Evolutionary conservation across 2,888 invertebrate genomes (phyloP).

Genomic region (Hydriomena furcata): DNA sequence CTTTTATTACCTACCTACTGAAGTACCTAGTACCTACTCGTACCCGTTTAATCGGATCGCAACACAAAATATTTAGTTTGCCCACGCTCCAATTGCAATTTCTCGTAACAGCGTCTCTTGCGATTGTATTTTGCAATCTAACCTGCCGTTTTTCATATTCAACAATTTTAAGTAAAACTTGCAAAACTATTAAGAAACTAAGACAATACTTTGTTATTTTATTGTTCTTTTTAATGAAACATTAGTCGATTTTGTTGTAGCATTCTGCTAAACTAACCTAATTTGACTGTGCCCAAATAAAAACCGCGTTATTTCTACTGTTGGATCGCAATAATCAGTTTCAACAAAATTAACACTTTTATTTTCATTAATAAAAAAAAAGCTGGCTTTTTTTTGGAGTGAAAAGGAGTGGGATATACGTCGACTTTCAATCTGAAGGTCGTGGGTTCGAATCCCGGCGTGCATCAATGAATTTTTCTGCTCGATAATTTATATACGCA

Average conservation of each 20-base stretch:
- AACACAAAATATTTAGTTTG: conserved; percentile 40
- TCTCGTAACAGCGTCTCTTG: conserved; percentile 42
- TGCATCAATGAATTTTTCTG: no score
- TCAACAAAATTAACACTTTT: no score
- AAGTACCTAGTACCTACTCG: not conserved
- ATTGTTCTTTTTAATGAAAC: conserved; percentile 3
- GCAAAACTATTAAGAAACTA: conserved; percentile 20
- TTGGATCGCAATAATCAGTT: no score
- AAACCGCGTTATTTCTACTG: no score
- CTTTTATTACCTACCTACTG: not conserved
- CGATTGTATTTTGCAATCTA: conserved; percentile 45
- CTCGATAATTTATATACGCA: no score
- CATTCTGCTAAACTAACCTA: not conserved
- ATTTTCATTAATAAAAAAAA: no score
- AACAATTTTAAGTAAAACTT: conserved; percentile 19
- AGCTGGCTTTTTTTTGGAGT: no score
- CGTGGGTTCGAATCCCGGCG: no score
- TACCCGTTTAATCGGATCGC: conserved; percentile 28
- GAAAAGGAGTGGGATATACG: no score
- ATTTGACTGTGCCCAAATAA: no score
- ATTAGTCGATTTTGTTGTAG: conserved; percentile 1
- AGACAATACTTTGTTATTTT: conserved; percentile 9
- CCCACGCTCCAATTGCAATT: conserved; percentile 55
- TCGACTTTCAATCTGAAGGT: no score
- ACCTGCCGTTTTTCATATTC: conserved; percentile 14